These are phyloP conservation scores for Lithobates sylvaticus DNA, from an alignment of 2,797 vertebrate species.

Conservation along the genomic window DNA sequence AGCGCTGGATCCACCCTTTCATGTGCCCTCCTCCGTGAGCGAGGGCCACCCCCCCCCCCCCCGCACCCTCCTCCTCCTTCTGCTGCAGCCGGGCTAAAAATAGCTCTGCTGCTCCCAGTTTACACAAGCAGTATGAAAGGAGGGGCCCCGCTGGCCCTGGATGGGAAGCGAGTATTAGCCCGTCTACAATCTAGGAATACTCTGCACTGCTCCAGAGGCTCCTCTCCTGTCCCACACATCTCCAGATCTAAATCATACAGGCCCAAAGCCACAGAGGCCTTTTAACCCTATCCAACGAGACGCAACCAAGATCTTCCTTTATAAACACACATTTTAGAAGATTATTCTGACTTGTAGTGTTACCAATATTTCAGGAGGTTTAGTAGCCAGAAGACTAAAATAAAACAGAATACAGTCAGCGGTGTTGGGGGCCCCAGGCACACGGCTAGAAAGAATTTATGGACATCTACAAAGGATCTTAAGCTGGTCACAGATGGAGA, in stretches of 20 bases:
- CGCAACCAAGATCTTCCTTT: no score
- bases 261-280: no score
- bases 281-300: no score
- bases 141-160: constrained; percentile 79
- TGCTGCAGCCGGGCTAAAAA: constrained; percentile 81
- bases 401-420: no score
- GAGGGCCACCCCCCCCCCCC: constrained; percentile 54
- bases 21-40: constrained; percentile 50
- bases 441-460: no score
- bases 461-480: no score
- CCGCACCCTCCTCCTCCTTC: constrained; percentile 51
- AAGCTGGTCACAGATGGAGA: no score
- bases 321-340: no score
- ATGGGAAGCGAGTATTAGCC: constrained; percentile 72
- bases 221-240: not conserved
- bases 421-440: no score
- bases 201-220: constrained; percentile 5
- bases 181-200: constrained; percentile 14
- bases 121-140: constrained; percentile 80
- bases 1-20: constrained; percentile 1
- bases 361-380: no score
- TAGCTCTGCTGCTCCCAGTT: constrained; percentile 80
- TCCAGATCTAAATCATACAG: not conserved
- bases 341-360: no score
- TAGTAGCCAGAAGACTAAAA: no score